Evolutionary conservation across 1,140 invertebrate genomes (phyloP), one percentile per base, ranked within the genome.

Genomic region (Heliconius nattereri): DNA sequence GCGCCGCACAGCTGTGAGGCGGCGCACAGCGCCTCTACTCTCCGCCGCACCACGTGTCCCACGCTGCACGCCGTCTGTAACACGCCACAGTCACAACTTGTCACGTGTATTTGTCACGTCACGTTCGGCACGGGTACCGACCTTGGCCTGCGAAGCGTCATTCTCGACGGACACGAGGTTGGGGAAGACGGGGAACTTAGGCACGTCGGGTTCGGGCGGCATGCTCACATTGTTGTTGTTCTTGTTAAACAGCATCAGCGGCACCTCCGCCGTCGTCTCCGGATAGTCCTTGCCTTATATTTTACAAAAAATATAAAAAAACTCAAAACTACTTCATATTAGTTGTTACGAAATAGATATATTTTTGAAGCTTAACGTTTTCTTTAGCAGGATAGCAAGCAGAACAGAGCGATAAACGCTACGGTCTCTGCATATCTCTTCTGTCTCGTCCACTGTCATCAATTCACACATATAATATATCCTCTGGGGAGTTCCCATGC

Each of bases 111-210:
- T n/a, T 7, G 54, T 23, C 20, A 40, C 71, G 20, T 73, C 72
- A 37, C 40, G 6, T n/a, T 29, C 7, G 3, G 6, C 32, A n/a
- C n/a, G 40, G 7, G 75, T 45, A 23, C 77, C 78, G 71, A 97
- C 95, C 94, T 98, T 98, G 0, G 98, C 98, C 83, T 98, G 96
- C 83, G 96, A 97, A 7, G 98, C 98, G 94, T 99, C 98, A 87
- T 97, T 97, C 89, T 98, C 98, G 7, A 98, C 97, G 2, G 97
- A 97, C 11, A 98, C 96, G 52, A 97, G 94, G 89, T 96, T 97
- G 1, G 97, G 96, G 91, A 98, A 98, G 6, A 96, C 96, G 52
- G 97, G 98, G 88, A 98, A 98, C 91, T 98, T 98, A 7, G 97
- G 97, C 79, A 97, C 88, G 78, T 97, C 97, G 78, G 95, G 92